phyloP scores from a whole-genome alignment of 1,140 invertebrate genomes.

The Lasaia peninsularis region DNA sequence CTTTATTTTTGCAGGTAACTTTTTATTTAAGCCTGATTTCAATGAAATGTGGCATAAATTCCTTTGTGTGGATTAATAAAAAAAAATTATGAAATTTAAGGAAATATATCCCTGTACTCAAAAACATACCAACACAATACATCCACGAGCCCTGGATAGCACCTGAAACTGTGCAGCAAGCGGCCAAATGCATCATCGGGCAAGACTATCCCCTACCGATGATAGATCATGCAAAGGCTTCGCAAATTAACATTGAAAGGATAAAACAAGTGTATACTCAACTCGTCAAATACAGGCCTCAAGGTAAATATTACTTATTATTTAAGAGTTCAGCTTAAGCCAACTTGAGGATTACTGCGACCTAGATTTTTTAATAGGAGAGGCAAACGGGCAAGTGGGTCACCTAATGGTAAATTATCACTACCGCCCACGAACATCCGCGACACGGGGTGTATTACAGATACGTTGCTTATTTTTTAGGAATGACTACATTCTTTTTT shows the following conservation, averaged over 20 bases:
- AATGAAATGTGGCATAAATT: not conserved
- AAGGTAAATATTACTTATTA: slow-evolving; percentile 35
- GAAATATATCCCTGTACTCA: slow-evolving; percentile 88
- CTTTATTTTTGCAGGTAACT: too few species aligned
- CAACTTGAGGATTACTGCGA: too few species aligned
- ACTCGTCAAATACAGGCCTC: slow-evolving; percentile 81
- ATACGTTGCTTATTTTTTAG: too few species aligned
- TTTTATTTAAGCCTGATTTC: not conserved
- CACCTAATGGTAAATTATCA: too few species aligned
- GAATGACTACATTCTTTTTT: too few species aligned
- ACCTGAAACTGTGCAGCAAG: slow-evolving; percentile 85
- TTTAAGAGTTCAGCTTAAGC: not conserved
- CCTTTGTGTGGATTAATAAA: not conserved
- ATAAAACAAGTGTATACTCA: slow-evolving; percentile 93
- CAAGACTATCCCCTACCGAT: slow-evolving; percentile 92
- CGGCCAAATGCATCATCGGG: slow-evolving; percentile 90
- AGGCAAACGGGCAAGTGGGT: too few species aligned
- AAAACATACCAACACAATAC: slow-evolving; percentile 90
- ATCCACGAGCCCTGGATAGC: slow-evolving; percentile 94
- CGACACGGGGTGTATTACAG: too few species aligned
- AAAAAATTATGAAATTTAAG: slow-evolving; percentile 64
- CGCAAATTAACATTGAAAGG: slow-evolving; percentile 88
- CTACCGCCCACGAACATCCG: too few species aligned
- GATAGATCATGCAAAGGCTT: slow-evolving; percentile 88
- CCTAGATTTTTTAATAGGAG: too few species aligned